Evolutionary conservation across 2,797 vertebrate species (phyloP), one percentile per base, ranked within the genome.

Genomic region (Podarcis lilfordi): DNA sequence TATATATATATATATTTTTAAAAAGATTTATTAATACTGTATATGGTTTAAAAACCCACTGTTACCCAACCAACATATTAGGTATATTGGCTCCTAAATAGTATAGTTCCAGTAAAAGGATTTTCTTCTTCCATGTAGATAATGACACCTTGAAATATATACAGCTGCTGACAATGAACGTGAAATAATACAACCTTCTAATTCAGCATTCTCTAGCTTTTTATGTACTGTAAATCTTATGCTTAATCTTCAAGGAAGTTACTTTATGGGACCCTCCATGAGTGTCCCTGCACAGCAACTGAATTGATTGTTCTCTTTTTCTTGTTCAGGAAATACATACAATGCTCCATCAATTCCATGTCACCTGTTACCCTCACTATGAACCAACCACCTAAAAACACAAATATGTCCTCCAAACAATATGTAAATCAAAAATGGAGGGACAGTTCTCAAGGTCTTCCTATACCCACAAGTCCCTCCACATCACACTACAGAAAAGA

Each of bases 81-180:
- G 21, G 25, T 23, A 35, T 6, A 74, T 76, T 69, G 40, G 45
- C 40, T 83, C 25, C 19, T 68, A 21, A 0, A 74, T 17, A 32
- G 55, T 1, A 61, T 0, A 32, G 40, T 91, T 3, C 21, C 1
- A 59, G 0, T 45, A 75, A 80, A 7, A 75, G 79, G 86, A 21
- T 68, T 32, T 75, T 69, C 50, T 84, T 29, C 80, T n/a, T 84
- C 71, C 0, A 8, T 8, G 0, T 71, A 0, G 2, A 0, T 5
- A 71, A 55, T 2, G 27, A 89, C 19, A 10, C 13, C 87, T n/a
- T 13, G 84, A 86, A 92, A 72, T 68, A 59, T 27, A 32, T 15
- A n/a, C 43, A 69, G 43, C 1, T 21, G 59, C 55, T 86, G 59
- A 40, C 17, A 59, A 84, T 11, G 50, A 93, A 87, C 77, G 64